A percentile compares a stretch with the other conserved stretches of the same genome.
These are phyloP conservation scores for Stichopus chloronotus DNA, from an alignment of 35 echinoderm and acorn worm genomes.

Conservation along the genomic window DNA sequence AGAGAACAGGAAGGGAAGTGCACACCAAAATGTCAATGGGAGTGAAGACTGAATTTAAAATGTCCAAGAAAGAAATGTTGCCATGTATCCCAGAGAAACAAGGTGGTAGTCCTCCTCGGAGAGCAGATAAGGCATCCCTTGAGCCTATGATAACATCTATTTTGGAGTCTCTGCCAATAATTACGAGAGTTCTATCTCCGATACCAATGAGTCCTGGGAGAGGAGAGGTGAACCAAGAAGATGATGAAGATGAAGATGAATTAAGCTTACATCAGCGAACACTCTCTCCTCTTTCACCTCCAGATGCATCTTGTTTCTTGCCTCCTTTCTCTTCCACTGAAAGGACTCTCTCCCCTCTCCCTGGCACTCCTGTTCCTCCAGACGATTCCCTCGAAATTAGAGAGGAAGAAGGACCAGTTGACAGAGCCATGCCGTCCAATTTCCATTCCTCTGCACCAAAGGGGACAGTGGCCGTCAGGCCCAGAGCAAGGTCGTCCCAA, in stretches of 20 bases:
- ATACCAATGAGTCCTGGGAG: constrained; percentile 17
- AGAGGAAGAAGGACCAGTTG: not conserved
- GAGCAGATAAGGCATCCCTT: not conserved
- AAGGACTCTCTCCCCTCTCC: constrained; percentile 19
- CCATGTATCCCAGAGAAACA: not conserved
- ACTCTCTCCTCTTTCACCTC: constrained; percentile 28
- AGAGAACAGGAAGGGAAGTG: not conserved
- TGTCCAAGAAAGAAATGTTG: not conserved
- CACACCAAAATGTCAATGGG: not conserved
- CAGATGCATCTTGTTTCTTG: constrained; percentile 32
- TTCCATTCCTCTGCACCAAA: not conserved
- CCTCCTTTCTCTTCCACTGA: constrained; percentile 6
- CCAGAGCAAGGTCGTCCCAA: not conserved
- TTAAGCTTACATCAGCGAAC: constrained; percentile 4
- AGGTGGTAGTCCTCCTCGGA: not conserved
- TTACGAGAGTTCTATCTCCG: constrained; percentile 3
- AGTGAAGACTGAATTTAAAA: not conserved
- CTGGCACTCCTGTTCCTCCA: constrained; percentile 20
- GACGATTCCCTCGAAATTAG: not conserved
- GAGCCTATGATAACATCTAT: constrained; percentile 34
- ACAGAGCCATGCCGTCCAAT: not conserved
- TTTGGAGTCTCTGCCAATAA: constrained; percentile 14
- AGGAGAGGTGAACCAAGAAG: not conserved
- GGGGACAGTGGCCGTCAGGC: not conserved
- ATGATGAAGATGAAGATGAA: not conserved